Conservation (phyloP, 2,888 invertebrate species). For the Ceramica pisi region DNA sequence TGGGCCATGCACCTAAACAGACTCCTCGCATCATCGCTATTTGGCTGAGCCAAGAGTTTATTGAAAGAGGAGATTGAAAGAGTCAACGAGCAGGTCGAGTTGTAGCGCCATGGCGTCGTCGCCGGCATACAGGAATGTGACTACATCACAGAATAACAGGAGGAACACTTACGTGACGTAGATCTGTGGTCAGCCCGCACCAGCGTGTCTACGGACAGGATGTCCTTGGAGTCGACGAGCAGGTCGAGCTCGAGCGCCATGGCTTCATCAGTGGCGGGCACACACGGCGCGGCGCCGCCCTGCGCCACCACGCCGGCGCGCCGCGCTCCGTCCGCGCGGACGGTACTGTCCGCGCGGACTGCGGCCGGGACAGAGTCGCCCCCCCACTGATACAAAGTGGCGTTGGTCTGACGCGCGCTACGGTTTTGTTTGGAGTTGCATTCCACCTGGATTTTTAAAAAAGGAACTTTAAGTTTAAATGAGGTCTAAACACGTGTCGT, state of each 20-base stretch:
- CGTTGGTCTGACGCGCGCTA: constrained; percentile 77
- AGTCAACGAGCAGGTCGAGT: too few species aligned
- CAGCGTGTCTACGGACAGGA: constrained; percentile 92
- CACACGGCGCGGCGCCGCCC: constrained; percentile 73
- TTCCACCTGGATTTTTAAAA: constrained; percentile 67
- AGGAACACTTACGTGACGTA: constrained; percentile 76
- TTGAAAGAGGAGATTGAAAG: too few species aligned
- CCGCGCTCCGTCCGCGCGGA: constrained; percentile 69
- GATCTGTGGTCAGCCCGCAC: constrained; percentile 91
- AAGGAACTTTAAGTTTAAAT: too few species aligned
- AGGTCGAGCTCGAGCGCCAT: constrained; percentile 84
- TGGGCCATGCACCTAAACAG: too few species aligned
- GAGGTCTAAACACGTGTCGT: not conserved
- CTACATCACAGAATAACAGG: too few species aligned
- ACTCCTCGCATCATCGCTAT: too few species aligned
- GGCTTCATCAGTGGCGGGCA: constrained; percentile 67
- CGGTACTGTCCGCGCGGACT: constrained; percentile 70
- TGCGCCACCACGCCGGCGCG: constrained; percentile 72
- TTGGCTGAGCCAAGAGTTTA: too few species aligned
- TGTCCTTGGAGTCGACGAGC: constrained; percentile 86
- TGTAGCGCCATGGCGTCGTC: too few species aligned
- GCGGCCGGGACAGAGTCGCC: constrained; percentile 68
- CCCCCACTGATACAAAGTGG: constrained; percentile 68
- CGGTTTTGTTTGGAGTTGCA: constrained; percentile 73
- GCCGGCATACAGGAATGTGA: too few species aligned